Evolutionary conservation across 1,140 invertebrate species (phyloP), one percentile per base, ranked within the genome.

Genomic region (Ceratosolen solmsi): DNA sequence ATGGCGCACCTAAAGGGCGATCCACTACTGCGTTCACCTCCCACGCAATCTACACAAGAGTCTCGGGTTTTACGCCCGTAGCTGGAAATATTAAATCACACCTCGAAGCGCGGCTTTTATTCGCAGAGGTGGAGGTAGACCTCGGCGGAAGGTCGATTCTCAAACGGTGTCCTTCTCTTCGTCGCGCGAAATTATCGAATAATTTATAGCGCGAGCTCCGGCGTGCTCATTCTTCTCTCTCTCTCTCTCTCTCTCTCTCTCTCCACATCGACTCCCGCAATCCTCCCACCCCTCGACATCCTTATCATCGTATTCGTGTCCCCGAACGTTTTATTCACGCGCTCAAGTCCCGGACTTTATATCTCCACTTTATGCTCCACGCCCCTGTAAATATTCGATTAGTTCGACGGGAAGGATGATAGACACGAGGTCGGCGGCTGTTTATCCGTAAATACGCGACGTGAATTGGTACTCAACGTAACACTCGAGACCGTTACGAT

Each of bases 11-110:
- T 30, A 25, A 56, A 78, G 63, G 63, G 30, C 76, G 63, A 70
- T 41, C 60, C 8, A 63, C 75, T 46, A 63, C 75, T 46, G 41
- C 30, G 38, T 25, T n/a, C 36, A 30, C 58, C 38, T 20, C 49
- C 25, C 41, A 33, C 71, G 46, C 46, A 13, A 46, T 7, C 7
- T 9, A 9, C 9, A 2, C 36, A 7, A 17, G 1, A 65, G n/a
- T n/a, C 38, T 79, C 63, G 72, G 83, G 85, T 89, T 89, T 89
- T 89, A 89, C 87, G 88, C 82, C 84, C 86, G 74, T 89, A 89
- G 87, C 89, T 89, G 87, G 88, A 89, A 89, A 89, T 89, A 88
- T 89, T 89, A 89, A 89, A 89, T 89, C 87, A 86, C 88, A 89
- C 87, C 87, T 89, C 17, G 87, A 86, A 89, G 85, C 84, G 86